phyloP scores from a whole-genome alignment of 2,113 vertebrate species.

The Urocolius indicus region DNA sequence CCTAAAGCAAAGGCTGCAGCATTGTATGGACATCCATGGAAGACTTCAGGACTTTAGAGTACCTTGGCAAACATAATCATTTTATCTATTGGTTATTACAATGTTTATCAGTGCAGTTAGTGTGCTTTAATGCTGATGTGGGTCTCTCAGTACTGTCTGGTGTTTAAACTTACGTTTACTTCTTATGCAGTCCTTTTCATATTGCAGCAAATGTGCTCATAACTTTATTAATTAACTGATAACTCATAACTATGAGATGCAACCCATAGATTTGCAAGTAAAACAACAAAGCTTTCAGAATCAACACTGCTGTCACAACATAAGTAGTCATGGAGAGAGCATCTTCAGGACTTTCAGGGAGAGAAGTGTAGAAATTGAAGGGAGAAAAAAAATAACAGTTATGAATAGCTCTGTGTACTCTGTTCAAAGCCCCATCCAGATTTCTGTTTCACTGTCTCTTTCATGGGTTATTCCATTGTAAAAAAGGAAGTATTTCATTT shows the following conservation, averaged over 20 bases:
- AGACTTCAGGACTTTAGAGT: neutral
- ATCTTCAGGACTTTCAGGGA: neutral
- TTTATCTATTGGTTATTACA: neutral
- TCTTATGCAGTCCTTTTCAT: neutral
- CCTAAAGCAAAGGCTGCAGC: neutral
- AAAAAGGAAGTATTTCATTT: neutral
- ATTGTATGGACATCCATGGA: neutral
- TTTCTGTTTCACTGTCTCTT: neutral
- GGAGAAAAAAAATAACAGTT: neutral
- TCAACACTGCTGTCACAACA: neutral
- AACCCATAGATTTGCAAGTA: neutral
- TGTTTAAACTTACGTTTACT: neutral
- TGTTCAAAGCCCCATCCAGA: neutral
- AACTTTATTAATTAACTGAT: neutral
- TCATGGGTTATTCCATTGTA: neutral
- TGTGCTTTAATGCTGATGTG: neutral
- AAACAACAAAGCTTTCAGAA: neutral
- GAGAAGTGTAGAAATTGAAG: neutral
- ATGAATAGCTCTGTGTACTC: neutral
- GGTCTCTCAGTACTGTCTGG: neutral
- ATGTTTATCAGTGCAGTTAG: neutral
- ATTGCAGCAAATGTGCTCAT: neutral
- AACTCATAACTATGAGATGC: neutral
- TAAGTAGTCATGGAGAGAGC: neutral
- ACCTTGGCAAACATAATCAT: neutral